A percentile compares a stretch with the other conserved stretches of the same genome.
Evolutionary conservation across 2,797 vertebrate genomes (phyloP).

Genomic region (Hypotaenidia philippensis): DNA sequence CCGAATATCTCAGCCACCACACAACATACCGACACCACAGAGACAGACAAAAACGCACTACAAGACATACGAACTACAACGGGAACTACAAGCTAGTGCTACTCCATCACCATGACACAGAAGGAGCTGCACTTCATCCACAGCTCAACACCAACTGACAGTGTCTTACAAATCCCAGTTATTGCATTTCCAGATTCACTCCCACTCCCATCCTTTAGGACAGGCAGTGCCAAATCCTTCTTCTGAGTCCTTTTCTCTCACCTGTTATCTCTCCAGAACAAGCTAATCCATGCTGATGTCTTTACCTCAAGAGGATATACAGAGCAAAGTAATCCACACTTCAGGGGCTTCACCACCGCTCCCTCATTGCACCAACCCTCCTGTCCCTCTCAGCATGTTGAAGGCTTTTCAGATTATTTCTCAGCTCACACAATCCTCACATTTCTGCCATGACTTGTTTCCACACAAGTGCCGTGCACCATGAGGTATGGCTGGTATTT

Average conservation of each 20-base stretch:
- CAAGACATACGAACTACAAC: not conserved
- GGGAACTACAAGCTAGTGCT: not conserved
- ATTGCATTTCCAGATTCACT: not conserved
- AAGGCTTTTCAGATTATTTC: not conserved
- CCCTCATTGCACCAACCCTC: not conserved
- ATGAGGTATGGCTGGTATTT: not conserved
- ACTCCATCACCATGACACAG: not conserved
- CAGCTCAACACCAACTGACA: not conserved
- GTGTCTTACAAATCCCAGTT: not conserved
- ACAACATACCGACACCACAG: not conserved
- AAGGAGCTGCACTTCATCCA: not conserved
- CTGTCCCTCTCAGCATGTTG: accelerated
- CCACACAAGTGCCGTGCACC: not conserved
- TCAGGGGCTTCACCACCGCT: not conserved
- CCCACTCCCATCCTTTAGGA: not conserved
- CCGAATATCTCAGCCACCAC: accelerated
- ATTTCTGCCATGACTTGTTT: not conserved
- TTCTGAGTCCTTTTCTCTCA: not conserved
- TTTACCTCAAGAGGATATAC: not conserved
- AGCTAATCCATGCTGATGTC: not conserved
- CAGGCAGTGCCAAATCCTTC: not conserved
- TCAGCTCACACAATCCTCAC: not conserved
- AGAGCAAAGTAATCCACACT: not conserved
- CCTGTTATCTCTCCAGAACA: not conserved
- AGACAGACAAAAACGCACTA: not conserved